These are phyloP conservation scores for Neolamprologus falcicula DNA, from an alignment of 2,113 vertebrate species.

Conservation along the genomic window DNA sequence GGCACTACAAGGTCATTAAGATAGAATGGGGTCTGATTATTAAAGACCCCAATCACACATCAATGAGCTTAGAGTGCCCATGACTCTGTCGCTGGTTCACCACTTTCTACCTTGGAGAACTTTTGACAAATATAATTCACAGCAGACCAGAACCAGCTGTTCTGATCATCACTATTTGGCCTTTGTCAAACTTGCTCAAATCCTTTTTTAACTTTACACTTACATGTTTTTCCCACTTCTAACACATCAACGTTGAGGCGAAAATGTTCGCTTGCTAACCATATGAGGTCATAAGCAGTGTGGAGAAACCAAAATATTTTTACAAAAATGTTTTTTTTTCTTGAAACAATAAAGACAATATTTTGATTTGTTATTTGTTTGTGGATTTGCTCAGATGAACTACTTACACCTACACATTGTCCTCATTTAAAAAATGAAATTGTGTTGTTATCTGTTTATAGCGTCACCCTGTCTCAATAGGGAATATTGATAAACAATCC, in stretches of 20 bases:
- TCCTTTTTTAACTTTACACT: background rate
- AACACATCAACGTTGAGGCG: background rate
- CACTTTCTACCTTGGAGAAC: background rate
- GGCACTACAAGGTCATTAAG: background rate
- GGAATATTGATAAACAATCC: background rate
- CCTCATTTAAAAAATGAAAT: background rate
- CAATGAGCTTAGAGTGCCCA: background rate
- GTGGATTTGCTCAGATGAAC: background rate
- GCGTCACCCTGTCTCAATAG: background rate
- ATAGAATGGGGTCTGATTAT: background rate
- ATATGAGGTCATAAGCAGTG: background rate
- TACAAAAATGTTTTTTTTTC: rapidly evolving
- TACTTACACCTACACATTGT: background rate
- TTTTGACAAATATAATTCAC: background rate
- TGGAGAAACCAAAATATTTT: background rate
- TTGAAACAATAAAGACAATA: background rate
- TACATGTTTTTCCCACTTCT: background rate
- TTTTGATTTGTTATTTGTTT: background rate
- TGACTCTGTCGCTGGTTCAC: background rate
- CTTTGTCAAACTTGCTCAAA: background rate
- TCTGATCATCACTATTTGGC: background rate
- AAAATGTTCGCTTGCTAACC: background rate
- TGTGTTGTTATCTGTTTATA: background rate
- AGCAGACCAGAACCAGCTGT: background rate
- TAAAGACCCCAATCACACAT: background rate